Conservation (phyloP, 2,113 vertebrate species). For the Semnornis frantzii region DNA sequence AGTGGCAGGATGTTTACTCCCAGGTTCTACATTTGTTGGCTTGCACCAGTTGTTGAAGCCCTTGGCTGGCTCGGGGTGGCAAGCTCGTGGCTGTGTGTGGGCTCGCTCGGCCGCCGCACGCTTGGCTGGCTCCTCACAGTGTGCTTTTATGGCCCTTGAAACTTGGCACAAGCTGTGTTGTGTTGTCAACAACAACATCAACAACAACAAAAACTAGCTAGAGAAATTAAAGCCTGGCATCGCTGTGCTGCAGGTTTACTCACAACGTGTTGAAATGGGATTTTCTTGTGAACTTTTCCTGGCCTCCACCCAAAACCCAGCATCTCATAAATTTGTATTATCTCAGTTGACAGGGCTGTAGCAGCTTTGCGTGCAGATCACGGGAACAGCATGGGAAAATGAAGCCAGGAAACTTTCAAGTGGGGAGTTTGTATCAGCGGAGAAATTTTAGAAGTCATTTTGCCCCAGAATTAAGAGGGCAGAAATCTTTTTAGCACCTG, state of each 20-base stretch:
- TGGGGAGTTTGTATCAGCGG: background rate
- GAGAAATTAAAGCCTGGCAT: conserved; percentile 28
- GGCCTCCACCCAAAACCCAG: background rate
- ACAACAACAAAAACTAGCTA: background rate
- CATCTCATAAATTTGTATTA: conserved; percentile 32
- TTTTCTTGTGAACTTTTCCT: conserved; percentile 33
- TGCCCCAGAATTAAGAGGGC: background rate
- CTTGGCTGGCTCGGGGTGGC: background rate
- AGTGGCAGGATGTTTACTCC: background rate
- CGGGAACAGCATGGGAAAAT: background rate
- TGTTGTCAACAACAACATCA: background rate
- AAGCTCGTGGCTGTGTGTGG: background rate
- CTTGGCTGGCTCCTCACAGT: background rate
- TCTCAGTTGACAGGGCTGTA: background rate
- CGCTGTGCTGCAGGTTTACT: background rate
- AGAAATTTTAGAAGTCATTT: background rate
- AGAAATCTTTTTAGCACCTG: background rate
- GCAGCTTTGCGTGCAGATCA: background rate
- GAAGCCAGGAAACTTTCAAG: background rate
- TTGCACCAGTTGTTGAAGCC: background rate
- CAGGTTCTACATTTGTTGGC: background rate
- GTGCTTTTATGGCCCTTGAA: background rate
- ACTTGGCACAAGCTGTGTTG: conserved; percentile 12
- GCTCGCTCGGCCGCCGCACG: background rate
- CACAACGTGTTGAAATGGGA: background rate